phyloP scores from a whole-genome alignment of 1,140 invertebrate species.

The Drosophila auraria region DNA sequence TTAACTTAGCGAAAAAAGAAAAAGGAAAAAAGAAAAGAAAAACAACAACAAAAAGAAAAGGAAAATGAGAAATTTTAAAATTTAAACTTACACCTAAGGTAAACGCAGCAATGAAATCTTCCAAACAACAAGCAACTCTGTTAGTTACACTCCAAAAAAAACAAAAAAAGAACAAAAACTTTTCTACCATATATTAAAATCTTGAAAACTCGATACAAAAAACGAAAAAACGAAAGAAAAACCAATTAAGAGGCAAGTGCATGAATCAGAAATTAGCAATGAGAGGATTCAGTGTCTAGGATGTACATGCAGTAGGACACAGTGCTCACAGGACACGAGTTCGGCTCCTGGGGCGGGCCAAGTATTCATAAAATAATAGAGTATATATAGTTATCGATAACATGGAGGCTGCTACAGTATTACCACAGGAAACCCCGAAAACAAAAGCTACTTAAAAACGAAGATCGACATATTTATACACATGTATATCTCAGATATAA shows the following conservation, averaged over 20 bases:
- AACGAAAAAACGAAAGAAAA: constrained; percentile 4
- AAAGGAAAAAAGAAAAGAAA: background rate
- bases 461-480: constrained; percentile 50
- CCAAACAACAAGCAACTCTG: constrained; percentile 60
- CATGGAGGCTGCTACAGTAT: constrained; percentile 84
- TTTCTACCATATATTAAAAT: constrained; percentile 60
- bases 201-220: constrained; percentile 42
- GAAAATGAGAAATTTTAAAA: constrained; percentile 67
- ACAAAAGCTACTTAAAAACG: constrained; percentile 43
- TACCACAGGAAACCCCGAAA: constrained; percentile 59
- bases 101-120: constrained; percentile 80
- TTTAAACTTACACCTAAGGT: constrained; percentile 68
- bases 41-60: constrained; percentile 1
- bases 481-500: constrained; percentile 24
- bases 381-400: constrained; percentile 54
- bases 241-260: background rate
- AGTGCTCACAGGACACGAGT: constrained; percentile 36
- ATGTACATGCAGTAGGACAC: constrained; percentile 9
- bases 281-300: constrained; percentile 35
- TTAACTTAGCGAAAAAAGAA: constrained; percentile 56
- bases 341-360: constrained; percentile 11
- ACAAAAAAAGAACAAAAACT: constrained; percentile 17
- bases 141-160: constrained; percentile 70
- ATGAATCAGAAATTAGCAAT: constrained; percentile 11
- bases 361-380: constrained; percentile 45